Conservation (phyloP, 2,113 vertebrate genomes). For the Oxyura jamaicensis region DNA sequence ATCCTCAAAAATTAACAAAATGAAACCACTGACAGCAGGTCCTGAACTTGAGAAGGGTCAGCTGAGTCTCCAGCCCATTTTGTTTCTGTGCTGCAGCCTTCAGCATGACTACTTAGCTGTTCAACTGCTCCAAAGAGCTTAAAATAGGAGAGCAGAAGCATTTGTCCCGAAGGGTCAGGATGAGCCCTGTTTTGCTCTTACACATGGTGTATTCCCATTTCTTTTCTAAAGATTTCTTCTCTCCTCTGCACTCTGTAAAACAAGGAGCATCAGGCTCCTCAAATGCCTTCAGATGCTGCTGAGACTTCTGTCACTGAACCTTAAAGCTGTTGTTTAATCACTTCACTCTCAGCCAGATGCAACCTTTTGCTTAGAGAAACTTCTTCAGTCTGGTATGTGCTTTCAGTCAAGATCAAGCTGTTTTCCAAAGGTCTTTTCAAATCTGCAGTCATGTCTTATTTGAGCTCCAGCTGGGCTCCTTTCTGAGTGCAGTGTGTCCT, state of each 20-base stretch:
- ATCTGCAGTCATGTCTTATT: slow-evolving; percentile 48
- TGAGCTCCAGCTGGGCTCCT: slow-evolving; percentile 56
- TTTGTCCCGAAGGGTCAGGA: not conserved
- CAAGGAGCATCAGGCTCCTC: not conserved
- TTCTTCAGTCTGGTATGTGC: slow-evolving; percentile 35
- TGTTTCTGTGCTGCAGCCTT: accelerated
- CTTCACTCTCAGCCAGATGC: slow-evolving; percentile 49
- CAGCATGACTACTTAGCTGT: accelerated
- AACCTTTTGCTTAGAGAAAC: slow-evolving; percentile 47
- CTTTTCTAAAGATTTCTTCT: not conserved
- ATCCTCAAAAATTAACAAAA: not conserved
- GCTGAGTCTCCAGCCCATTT: not conserved
- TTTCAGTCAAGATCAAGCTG: slow-evolving; percentile 65
- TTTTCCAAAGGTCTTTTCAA: slow-evolving; percentile 68
- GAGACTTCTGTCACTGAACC: slow-evolving; percentile 10
- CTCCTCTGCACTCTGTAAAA: not conserved
- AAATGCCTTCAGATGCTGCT: slow-evolving; percentile 5
- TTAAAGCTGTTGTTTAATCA: slow-evolving; percentile 73
- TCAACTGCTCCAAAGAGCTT: not conserved
- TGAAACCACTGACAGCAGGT: not conserved
- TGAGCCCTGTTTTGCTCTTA: not conserved
- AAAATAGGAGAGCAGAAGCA: not conserved
- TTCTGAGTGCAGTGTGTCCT: slow-evolving; percentile 42
- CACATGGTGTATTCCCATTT: not conserved
- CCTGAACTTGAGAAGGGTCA: not conserved